Evolutionary conservation across 2,888 invertebrate species (phyloP), one percentile per base, ranked within the genome.

Genomic region (Hirtodrosophila duncani): DNA sequence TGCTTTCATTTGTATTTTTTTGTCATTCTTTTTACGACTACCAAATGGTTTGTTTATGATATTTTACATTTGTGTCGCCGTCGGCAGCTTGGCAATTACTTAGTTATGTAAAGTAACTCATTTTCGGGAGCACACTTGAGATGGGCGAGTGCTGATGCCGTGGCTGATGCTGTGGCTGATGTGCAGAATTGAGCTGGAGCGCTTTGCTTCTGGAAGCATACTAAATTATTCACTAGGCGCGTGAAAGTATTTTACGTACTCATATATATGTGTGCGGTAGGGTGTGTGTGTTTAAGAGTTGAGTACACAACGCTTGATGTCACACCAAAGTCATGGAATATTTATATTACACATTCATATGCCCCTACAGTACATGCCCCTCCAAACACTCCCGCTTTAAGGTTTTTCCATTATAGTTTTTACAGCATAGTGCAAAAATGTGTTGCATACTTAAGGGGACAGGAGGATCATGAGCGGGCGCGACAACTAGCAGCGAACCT

Each of bases 51-150:
- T 74, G 74, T 78, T 81, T 78, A 75, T 81, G 78, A 75, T 81
- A 80, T 81, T 74, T 74, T 59, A 77, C 70, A 61, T 77, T 74
- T 77, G 66, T 70, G 79, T 57, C 75, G 60, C 75, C 39, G 57
- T 57, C 53, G 46, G 63, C 59, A 44, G 79, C 71, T 26, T 56
- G 58, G 37, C 80, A 72, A 72, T 72, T 72, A 72, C 72, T 72
- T 72, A 80, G 80, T 72, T 72, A 72, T 72, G 72, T 67, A 72
- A 72, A 80, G 80, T 80, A 72, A 80, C 72, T 72, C 72, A 72
- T 72, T 72, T 79, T 72, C 65, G 51, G 57, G 55, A 43, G 41
- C 37, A 29, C 68, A 62, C 50, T 67, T 53, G 37, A 52, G 55
- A 55, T 52, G 52, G 52, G 52, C n/a, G 14, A 21, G 30, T 23